Base-by-base conservation (phyloP, 1,140 invertebrate species). In the Drosophila lini region DNA sequence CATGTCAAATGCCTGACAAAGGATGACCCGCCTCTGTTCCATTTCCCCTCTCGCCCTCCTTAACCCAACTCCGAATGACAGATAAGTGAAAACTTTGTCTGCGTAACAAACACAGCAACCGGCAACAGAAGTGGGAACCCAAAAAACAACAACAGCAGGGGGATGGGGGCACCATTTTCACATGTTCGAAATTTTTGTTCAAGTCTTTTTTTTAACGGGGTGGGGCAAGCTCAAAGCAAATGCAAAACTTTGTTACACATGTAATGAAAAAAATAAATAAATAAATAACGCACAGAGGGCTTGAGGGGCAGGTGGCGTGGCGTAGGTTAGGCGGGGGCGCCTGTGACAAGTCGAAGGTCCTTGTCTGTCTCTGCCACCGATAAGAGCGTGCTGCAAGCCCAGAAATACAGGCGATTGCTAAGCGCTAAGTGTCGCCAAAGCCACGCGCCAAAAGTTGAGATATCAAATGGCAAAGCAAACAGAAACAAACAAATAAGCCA, bases 181-280 rank as follows among this genome's bases (percentile, higher is more conserved):
- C 61, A 64, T 63, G 47, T 65, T 67, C 36, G 38, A 28, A 40
- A 45, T 60, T 45, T 38, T 58, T 75, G 32, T 59, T 32, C 52
- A 48, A 55, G 45, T 70, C 11, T 3, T 63, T 80, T 77, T 82
- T 88, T 82, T 80, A 88, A 80, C 82, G 83, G 16, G 60, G 19
- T 19, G 80, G 62, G 76, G 63, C 76, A 74, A 74, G 80, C 80
- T 83, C 80, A 88, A 88, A 83, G 77, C 84, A 70, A 88, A 89
- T 88, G 83, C 84, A 88, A 88, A 83, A 88, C 83, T 88, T 88
- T 88, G 84, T 77, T 80, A 88, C 83, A 88, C 83, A 82, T 88
- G 84, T 88, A 88, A 89, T 89, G 84, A 89, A 83, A 88, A 86
- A 89, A 88, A 88, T 80, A 88, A 86, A 86, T 88, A 86, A 88